Percentiles rank a stretch among this genome's conserved stretches.
phyloP scores from a whole-genome alignment of 2,113 vertebrate species.

The Periophthalmodon schlosseri region DNA sequence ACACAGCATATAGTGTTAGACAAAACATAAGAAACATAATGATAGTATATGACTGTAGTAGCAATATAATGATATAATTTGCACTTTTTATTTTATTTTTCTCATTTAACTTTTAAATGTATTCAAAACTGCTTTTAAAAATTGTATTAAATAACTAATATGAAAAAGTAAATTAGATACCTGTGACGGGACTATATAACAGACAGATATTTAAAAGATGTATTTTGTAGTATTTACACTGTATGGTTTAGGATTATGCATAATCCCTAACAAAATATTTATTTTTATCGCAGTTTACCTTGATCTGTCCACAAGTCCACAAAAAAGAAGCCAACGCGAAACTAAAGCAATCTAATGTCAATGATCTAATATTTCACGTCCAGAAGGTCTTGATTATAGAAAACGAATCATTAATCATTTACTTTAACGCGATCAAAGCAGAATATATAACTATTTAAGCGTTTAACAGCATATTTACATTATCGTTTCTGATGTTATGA shows the following conservation, averaged over 20 bases:
- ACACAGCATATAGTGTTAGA: slow-evolving; percentile 1
- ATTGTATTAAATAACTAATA: neutral
- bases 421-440: neutral
- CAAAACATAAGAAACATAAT: neutral
- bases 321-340: neutral
- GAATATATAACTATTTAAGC: neutral
- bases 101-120: neutral
- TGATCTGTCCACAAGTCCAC: neutral
- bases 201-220: too few relatives aligned
- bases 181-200: neutral
- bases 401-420: neutral
- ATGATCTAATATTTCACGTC: neutral
- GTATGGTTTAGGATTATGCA: too few relatives aligned
- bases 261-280: too few relatives aligned
- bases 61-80: neutral
- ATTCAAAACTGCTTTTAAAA: neutral
- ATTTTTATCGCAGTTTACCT: neutral
- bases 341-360: neutral
- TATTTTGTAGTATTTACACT: too few relatives aligned
- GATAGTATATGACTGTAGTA: neutral
- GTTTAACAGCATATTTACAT: neutral
- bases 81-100: neutral
- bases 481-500: slow-evolving; percentile 9
- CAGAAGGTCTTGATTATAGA: neutral
- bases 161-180: neutral